phyloP scores from a whole-genome alignment of 2,113 vertebrate species.

The Chionomys nivalis region DNA sequence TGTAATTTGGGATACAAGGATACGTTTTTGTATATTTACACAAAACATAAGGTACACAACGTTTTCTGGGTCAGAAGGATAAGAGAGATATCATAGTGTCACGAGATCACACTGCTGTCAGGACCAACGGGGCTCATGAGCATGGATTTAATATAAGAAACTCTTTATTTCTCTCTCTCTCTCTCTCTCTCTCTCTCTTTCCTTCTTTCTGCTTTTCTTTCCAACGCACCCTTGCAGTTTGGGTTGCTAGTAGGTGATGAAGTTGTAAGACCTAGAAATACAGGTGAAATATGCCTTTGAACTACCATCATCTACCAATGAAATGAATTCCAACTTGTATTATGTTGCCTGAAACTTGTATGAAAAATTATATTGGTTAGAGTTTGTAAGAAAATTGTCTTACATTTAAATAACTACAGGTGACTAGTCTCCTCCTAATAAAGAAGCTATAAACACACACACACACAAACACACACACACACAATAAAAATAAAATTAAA shows the following conservation, averaged over 20 bases:
- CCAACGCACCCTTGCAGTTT: background rate
- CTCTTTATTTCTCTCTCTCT: background rate
- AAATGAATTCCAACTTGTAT: background rate
- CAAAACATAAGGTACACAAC: background rate
- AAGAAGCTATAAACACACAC: background rate
- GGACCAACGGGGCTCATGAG: background rate
- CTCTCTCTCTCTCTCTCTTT: background rate
- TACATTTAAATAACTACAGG: slow-evolving; percentile 20
- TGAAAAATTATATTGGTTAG: background rate
- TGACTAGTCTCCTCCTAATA: background rate
- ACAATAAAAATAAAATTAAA: background rate
- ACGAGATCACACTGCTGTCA: background rate
- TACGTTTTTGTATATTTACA: background rate
- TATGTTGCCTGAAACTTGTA: background rate
- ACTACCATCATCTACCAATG: background rate
- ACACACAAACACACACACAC: background rate
- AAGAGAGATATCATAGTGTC: background rate
- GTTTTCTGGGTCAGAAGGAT: background rate
- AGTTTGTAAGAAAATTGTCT: slow-evolving; percentile 20
- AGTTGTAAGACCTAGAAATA: background rate
- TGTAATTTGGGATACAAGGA: background rate
- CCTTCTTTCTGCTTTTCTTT: background rate
- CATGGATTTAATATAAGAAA: background rate
- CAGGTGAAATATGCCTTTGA: background rate
- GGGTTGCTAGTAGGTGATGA: background rate